Base-by-base conservation (phyloP, 1,140 invertebrate genomes). In the Bombus sylvicola region DNA sequence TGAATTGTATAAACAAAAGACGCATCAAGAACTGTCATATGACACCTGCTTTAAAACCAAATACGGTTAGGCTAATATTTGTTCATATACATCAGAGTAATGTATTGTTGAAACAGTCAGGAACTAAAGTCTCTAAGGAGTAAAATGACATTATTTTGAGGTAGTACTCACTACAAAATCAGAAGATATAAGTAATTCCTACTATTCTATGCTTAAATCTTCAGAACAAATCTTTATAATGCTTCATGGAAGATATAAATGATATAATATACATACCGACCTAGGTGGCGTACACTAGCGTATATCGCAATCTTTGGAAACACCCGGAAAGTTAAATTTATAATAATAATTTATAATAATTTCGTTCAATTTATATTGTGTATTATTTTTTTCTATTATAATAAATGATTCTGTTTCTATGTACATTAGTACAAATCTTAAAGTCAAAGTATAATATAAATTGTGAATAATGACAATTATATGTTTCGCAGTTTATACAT, bases 171-270 rank as follows among this genome's bases (percentile, higher is more conserved):
- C 84, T 75, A 75, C 9, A 75, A 85, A 75, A 43, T 81, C 28
- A 72, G 71, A 28, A 18, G 28, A 53, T 74, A 75, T 28, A 75
- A 47, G 69, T 57, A 75, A 85, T 72, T 69, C 15, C 64, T 79
- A 79, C 18, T 74, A 81, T 81, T 64, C 37, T 80, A 73, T 81
- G 43, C 79, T 53, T 34, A 75, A 85, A 85, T 81, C 68, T 57
- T 85, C 84, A 81, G 84, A 81, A 74, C 25, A 41, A 81, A 85
- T 85, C 75, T 84, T 53, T 84, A 85, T 72, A 64, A 62, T 85
- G 39, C 31, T 85, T 81, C 79, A 68, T 81, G 59, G 57, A 57
- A 85, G 28, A 34, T 74, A 71, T 47, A 69, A 53, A 53, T 53
- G 47, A 53, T 53, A 53, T 22, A 53, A 53, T 53, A 22, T 53